phyloP scores from a whole-genome alignment of 2,888 invertebrate species.

The Diaphora mendica region DNA sequence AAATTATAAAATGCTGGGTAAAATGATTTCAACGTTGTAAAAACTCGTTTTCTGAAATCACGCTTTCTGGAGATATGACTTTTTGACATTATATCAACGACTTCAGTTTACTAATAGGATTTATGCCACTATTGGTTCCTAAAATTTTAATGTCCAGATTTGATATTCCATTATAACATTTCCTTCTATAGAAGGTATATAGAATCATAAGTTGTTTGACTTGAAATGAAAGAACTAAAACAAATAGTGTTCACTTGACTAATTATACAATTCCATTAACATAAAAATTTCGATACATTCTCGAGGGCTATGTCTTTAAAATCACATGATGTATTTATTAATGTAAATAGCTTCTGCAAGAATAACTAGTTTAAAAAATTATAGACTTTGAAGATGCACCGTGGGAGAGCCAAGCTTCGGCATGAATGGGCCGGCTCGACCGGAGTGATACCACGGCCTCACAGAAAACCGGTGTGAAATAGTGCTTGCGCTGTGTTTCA shows the following conservation, averaged over 20 bases:
- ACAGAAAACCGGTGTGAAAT: too few relatives aligned
- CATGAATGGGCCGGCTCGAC: too few relatives aligned
- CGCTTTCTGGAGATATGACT: too few relatives aligned
- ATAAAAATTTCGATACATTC: background rate
- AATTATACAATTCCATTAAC: background rate
- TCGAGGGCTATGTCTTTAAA: background rate
- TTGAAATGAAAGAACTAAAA: background rate
- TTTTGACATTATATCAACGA: background rate
- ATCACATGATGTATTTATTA: background rate
- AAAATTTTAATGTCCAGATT: background rate
- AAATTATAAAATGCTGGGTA: background rate
- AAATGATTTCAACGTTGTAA: background rate
- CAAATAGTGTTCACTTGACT: background rate
- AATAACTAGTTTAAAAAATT: background rate
- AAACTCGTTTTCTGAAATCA: background rate
- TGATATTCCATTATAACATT: background rate
- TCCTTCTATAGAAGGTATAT: too few relatives aligned
- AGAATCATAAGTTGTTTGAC: too few relatives aligned
- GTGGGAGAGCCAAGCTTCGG: too few relatives aligned
- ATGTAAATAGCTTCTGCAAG: background rate
- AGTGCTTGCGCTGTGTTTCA: too few relatives aligned
- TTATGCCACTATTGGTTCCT: background rate
- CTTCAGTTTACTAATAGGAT: background rate
- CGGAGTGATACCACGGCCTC: too few relatives aligned
- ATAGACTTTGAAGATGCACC: background rate